Percentiles rank a stretch among this genome's conserved stretches.
phyloP scores from a whole-genome alignment of 2,888 invertebrate genomes.

The Oxycera nigricornis region DNA sequence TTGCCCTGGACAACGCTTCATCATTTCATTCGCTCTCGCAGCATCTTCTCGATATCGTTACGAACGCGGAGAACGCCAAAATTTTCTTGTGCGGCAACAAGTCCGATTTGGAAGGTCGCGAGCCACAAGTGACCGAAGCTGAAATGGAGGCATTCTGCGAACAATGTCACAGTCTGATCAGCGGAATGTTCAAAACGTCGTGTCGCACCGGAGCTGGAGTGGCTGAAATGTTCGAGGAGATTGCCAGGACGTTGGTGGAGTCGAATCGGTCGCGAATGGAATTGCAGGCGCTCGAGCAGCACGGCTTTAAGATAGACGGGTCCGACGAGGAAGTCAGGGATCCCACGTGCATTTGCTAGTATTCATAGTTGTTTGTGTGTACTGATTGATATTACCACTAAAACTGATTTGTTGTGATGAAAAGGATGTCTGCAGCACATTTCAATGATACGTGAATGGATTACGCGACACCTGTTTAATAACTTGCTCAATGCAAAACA shows the following conservation, averaged over 20 bases:
- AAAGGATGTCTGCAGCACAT: too few species aligned
- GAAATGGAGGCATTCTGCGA: constrained; percentile 92
- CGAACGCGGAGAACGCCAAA: constrained; percentile 93
- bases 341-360: constrained; percentile 58
- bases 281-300: constrained; percentile 77
- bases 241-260: constrained; percentile 80
- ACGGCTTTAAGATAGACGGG: constrained; percentile 77
- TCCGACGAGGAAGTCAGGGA: constrained; percentile 67
- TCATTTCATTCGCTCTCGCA: constrained; percentile 92
- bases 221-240: constrained; percentile 90
- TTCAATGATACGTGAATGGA: too few species aligned
- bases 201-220: constrained; percentile 87
- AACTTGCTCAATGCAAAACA: too few species aligned
- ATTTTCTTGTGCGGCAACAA: constrained; percentile 95
- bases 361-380: constrained; percentile 41
- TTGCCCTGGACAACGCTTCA: constrained; percentile 87
- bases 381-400: not conserved
- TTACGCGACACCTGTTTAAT: too few species aligned
- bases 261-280: constrained; percentile 84
- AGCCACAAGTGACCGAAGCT: constrained; percentile 79
- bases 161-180: constrained; percentile 90
- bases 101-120: constrained; percentile 76
- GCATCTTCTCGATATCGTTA: constrained; percentile 90
- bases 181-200: constrained; percentile 87
- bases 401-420: not conserved